phyloP scores from a whole-genome alignment of 1,140 invertebrate species.

The Lordiphosa mommai region DNA sequence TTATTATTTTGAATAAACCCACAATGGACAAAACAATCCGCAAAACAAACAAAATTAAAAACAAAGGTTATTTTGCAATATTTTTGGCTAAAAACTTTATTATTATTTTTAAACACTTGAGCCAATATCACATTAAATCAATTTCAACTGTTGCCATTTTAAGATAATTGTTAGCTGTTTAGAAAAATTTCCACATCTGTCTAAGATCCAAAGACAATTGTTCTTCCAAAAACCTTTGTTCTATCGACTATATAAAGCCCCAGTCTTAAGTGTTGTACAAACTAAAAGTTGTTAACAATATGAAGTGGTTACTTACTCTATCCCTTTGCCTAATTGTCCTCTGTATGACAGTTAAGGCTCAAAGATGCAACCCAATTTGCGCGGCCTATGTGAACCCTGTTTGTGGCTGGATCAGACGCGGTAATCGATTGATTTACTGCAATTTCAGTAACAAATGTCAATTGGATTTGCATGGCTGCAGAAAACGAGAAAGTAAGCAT shows the following conservation, averaged over 20 bases:
- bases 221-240: neutral
- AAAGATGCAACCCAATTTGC: neutral
- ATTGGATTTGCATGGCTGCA: neutral
- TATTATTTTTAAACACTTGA: too few species aligned
- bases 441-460: slow-evolving; percentile 8
- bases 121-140: too few species aligned
- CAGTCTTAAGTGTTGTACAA: neutral
- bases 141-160: too few species aligned
- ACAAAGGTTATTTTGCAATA: too few species aligned
- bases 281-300: neutral
- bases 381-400: neutral
- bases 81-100: too few species aligned
- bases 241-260: neutral
- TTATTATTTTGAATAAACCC: too few species aligned
- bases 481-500: neutral
- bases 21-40: too few species aligned
- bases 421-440: neutral
- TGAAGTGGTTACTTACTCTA: neutral
- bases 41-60: too few species aligned
- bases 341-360: neutral
- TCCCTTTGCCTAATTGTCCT: neutral
- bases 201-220: too few species aligned
- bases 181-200: too few species aligned
- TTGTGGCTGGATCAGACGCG: neutral
- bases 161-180: too few species aligned